Evolutionary conservation across 2,797 vertebrate species (phyloP).

Genomic region (Corythornis leucogaster): DNA sequence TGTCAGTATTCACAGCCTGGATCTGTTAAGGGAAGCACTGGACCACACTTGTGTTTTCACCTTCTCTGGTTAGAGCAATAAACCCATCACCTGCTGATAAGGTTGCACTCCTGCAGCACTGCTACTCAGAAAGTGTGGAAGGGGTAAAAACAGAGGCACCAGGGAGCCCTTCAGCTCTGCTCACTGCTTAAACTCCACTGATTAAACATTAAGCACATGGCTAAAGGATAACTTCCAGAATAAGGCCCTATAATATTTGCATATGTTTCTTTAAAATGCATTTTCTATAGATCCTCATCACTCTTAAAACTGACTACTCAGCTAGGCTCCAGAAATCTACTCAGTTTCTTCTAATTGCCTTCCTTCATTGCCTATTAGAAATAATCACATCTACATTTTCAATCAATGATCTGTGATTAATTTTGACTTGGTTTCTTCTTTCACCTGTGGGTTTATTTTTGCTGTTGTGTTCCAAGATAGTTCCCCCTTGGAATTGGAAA

Average conservation of each 20-base stretch:
- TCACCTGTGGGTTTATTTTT: background rate
- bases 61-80: background rate
- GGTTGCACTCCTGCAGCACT: background rate
- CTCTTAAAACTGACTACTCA: background rate
- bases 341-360: conserved; percentile 17
- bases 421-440: conserved; percentile 44
- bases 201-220: background rate
- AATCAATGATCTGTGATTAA: conserved; percentile 62
- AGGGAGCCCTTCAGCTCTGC: background rate
- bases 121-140: background rate
- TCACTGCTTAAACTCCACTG: background rate
- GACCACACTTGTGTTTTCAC: background rate
- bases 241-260: background rate
- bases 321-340: background rate
- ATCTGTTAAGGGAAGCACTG: background rate
- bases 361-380: conserved; percentile 36
- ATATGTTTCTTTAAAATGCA: background rate
- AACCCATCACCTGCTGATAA: background rate
- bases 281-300: conserved; percentile 3
- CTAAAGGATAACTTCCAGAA: background rate
- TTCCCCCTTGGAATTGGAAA: conserved; percentile 33
- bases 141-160: background rate
- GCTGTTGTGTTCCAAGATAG: background rate
- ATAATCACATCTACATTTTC: conserved; percentile 39
- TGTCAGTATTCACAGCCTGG: background rate